Base-by-base conservation (phyloP, 2,113 vertebrate species). In the Pomatostomus ruficeps region DNA sequence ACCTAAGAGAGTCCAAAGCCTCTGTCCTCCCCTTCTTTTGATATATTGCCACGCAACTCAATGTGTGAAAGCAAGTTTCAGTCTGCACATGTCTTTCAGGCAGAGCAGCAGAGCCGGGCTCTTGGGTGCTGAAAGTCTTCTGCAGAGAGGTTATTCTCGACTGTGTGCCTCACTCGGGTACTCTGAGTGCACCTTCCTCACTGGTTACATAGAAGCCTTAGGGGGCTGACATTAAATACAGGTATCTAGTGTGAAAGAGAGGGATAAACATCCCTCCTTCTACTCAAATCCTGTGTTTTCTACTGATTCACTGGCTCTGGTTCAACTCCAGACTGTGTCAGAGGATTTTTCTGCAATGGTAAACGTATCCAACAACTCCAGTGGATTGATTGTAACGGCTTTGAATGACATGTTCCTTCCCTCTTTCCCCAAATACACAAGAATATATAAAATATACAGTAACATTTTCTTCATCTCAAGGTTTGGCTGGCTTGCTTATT, bases 401-500 rank as follows among this genome's bases (percentile, higher is more conserved):
- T 75, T 91, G 82, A 54, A 66, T 54, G 26, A 82, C 66, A 68
- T 82, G 40, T 89, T 78, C 71, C 21, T 85, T 75, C 70, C 48
- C 57, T 84, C 66, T 68, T 73, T 65, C 42, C 21, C 45, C 28
- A 95, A 88, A 88, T 68, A 76, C n/a, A 79, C 36, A 85, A 82
- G 72, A 63, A 85, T 57, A 82, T 57, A 85, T 68, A 89, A 94
- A 91, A 82, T 36, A 67, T 26, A 89, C 18, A 68, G 45, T 45
- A 88, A 85, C 33, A 73, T 91, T 91, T 93, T 54, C 78, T 85
- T 95, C 59, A 76, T 90, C 58, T 73, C 33, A 73, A 83, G 52
- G 49, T 83, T 88, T 96, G 68, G 48, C 81, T 89, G 70, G 19
- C 21, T 93, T 88, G 58, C 63, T 93, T 93, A 88, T 94, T 96